Evolutionary conservation across 2,113 vertebrate species (phyloP).

Genomic region (Percina caprodes): DNA sequence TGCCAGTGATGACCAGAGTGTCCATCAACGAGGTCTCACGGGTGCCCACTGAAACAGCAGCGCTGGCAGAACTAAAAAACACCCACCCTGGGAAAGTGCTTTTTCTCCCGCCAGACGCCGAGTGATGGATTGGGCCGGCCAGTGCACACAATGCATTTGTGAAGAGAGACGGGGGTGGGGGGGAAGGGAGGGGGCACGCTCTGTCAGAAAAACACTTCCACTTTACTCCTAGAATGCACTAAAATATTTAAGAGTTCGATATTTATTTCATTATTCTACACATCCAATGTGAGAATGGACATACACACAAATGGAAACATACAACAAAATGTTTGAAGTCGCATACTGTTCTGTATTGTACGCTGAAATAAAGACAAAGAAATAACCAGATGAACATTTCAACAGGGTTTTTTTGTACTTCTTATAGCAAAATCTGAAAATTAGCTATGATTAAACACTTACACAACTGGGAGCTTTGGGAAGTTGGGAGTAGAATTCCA

Average conservation of each 20-base stretch:
- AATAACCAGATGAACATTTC: constrained; percentile 10
- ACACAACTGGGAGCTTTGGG: constrained; percentile 33
- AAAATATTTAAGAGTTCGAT: constrained; percentile 81
- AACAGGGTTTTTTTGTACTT: constrained; percentile 8
- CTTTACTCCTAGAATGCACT: constrained; percentile 82
- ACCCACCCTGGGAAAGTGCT: constrained; percentile 83
- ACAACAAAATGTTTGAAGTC: constrained; percentile 72
- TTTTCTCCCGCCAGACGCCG: constrained; percentile 80
- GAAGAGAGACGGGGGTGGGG: constrained; percentile 42
- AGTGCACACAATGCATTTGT: constrained; percentile 84
- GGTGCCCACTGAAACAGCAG: constrained; percentile 82
- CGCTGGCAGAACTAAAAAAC: constrained; percentile 82
- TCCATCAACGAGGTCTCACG: constrained; percentile 84
- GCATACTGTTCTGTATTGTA: neutral
- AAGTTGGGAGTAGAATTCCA: constrained; percentile 51
- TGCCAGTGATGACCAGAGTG: constrained; percentile 82
- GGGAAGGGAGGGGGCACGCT: constrained; percentile 32
- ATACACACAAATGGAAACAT: constrained; percentile 55
- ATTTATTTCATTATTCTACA: constrained; percentile 81
- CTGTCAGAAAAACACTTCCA: constrained; percentile 84
- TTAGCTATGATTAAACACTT: constrained; percentile 55
- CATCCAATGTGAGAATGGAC: constrained; percentile 73
- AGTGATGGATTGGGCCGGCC: constrained; percentile 83
- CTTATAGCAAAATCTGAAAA: constrained; percentile 14
- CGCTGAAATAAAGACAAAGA: constrained; percentile 38